Conservation (phyloP, 2,797 vertebrate genomes). For the Tolypeutes matacus region DNA sequence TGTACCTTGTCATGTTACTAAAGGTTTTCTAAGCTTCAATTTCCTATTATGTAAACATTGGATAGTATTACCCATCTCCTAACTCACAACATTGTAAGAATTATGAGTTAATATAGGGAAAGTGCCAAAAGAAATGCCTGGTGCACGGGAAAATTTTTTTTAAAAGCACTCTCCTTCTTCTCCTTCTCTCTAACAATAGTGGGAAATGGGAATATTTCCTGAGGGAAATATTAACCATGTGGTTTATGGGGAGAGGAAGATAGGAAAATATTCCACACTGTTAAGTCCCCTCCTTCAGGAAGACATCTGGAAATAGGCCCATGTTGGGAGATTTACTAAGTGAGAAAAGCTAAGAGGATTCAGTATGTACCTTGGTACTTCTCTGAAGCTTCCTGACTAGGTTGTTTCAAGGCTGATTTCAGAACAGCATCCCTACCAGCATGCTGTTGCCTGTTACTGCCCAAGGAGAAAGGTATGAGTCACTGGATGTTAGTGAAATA, state of each 20-base stretch:
- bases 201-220: background rate
- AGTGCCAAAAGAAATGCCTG: background rate
- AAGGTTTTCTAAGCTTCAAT: background rate
- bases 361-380: background rate
- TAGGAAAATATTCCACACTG: background rate
- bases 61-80: background rate
- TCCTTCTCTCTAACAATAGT: background rate
- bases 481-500: background rate
- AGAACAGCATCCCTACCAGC: background rate
- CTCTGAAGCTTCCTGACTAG: background rate
- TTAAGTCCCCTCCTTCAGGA: background rate
- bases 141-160: background rate
- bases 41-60: background rate
- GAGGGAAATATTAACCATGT: too few species aligned
- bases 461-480: slow-evolving; percentile 5
- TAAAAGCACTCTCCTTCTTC: background rate
- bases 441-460: background rate
- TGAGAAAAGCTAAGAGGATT: background rate
- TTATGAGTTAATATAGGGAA: background rate
- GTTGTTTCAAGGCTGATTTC: slow-evolving; percentile 44
- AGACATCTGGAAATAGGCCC: accelerated
- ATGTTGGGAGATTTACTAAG: background rate
- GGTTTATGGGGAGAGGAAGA: background rate
- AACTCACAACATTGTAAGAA: background rate
- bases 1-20: background rate